Percentiles rank a stretch among this genome's conserved stretches.
Evolutionary conservation across 1,140 invertebrate species (phyloP).

Genomic region (Physella acuta): DNA sequence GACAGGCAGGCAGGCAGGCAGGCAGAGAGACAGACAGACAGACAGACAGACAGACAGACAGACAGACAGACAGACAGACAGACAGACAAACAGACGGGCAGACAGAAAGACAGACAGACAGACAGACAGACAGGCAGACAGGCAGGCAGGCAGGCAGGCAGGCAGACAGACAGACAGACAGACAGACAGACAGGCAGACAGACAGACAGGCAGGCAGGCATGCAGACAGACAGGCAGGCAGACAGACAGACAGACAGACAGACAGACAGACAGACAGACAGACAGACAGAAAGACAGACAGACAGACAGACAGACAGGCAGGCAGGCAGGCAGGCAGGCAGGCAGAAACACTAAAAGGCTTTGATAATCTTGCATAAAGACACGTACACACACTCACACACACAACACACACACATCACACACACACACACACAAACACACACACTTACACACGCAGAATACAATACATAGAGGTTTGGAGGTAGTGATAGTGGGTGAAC

Average conservation of each 20-base stretch:
- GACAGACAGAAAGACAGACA: background rate
- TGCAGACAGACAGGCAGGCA: background rate
- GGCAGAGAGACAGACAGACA: background rate
- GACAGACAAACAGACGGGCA: background rate
- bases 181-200: background rate
- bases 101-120: background rate
- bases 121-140: background rate
- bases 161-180: background rate
- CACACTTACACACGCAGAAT: too few relatives aligned
- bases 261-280: constrained; percentile 1
- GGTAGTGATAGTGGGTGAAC: background rate
- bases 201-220: background rate
- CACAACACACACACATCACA: too few relatives aligned
- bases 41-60: background rate
- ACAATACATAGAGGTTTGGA: background rate
- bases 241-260: background rate
- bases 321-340: background rate
- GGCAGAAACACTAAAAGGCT: background rate
- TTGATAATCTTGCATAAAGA: background rate
- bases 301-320: background rate
- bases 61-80: background rate
- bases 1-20: background rate
- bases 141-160: background rate
- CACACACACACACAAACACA: too few relatives aligned
- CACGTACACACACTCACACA: background rate